A percentile compares a stretch with the other conserved stretches of the same genome.
These are phyloP conservation scores for Ormia ochracea DNA, from an alignment of 2,888 invertebrate genomes.

Conservation along the genomic window DNA sequence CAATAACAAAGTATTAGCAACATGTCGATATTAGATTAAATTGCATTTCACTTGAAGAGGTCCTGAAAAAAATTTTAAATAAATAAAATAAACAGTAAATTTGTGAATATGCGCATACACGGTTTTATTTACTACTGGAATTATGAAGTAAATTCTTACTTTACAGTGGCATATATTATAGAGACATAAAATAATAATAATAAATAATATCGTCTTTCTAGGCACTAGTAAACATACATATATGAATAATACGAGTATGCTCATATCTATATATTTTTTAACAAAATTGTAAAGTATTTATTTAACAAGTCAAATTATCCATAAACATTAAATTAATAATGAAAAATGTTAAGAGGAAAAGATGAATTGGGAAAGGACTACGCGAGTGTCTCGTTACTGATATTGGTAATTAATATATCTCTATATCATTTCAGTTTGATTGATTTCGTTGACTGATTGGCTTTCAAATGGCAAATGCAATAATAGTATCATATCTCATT, in stretches of 20 bases:
- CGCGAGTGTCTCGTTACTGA: no score
- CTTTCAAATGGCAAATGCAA: no score
- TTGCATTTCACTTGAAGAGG: conserved; percentile 28
- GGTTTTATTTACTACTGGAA: conserved; percentile 23
- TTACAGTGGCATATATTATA: background rate
- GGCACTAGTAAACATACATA: no score
- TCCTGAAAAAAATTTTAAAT: background rate
- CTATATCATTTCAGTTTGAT: no score
- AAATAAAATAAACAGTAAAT: background rate
- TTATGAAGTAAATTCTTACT: conserved; percentile 14
- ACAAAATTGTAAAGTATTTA: background rate
- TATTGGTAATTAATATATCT: no score
- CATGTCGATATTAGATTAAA: conserved; percentile 58
- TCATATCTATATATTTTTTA: no score
- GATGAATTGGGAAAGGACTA: no score
- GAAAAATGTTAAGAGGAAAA: background rate
- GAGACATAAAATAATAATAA: background rate
- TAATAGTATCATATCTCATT: no score
- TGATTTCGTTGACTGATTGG: no score
- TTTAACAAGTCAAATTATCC: background rate
- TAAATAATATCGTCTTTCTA: background rate
- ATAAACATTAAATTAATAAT: background rate
- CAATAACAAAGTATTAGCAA: conserved; percentile 46
- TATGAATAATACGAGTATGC: no score
- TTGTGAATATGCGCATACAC: conserved; percentile 26